phyloP scores from a whole-genome alignment of 2,113 vertebrate species.

The Hoplias malabaricus region DNA sequence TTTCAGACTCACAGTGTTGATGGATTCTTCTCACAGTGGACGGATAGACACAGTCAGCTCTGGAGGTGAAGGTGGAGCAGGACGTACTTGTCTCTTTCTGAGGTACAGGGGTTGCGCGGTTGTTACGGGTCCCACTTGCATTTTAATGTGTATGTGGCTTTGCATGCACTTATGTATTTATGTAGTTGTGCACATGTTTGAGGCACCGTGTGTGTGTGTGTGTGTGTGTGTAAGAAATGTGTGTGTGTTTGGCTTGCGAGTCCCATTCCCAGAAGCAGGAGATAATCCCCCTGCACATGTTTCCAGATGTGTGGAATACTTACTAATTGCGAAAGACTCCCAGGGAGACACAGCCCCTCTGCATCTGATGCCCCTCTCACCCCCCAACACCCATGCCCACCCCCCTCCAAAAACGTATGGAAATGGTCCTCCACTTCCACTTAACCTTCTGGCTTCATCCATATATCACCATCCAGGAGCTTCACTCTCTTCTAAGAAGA shows the following conservation, averaged over 20 bases:
- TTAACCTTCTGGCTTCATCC: too few species aligned
- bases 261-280: constrained; percentile 42
- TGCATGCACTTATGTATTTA: constrained; percentile 18
- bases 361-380: constrained; percentile 1
- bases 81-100: too few species aligned
- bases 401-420: constrained; percentile 3
- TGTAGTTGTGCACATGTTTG: constrained; percentile 24
- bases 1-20: too few species aligned
- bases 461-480: too few species aligned
- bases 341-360: constrained; percentile 40
- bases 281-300: constrained; percentile 47
- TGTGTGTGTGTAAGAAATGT: constrained; percentile 11
- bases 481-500: too few species aligned
- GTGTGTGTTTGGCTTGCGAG: constrained; percentile 30
- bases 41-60: too few species aligned
- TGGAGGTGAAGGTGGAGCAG: too few species aligned
- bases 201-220: constrained; percentile 25
- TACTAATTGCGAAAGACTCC: constrained; percentile 56
- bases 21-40: too few species aligned
- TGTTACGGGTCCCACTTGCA: too few species aligned
- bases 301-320: constrained; percentile 54
- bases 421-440: constrained; percentile 12
- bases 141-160: background rate
- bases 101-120: too few species aligned
- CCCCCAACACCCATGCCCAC: background rate